Evolutionary conservation across 2,888 invertebrate genomes (phyloP).

Genomic region (Metellina segmentata): DNA sequence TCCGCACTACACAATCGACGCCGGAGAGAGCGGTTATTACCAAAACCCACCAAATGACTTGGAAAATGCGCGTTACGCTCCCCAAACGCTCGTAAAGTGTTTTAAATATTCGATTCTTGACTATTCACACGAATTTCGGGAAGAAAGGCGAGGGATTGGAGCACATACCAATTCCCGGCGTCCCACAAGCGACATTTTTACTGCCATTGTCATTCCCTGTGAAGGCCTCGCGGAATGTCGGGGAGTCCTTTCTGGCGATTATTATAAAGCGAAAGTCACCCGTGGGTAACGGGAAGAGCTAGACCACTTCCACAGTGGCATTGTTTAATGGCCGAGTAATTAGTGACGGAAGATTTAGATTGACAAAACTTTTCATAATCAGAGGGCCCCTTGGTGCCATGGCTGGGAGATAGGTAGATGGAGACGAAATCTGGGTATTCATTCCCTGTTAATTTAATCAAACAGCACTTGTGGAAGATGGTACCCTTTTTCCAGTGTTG

Average conservation of each 20-base stretch:
- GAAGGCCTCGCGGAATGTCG: background rate
- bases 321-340: constrained; percentile 54
- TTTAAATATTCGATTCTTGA: constrained; percentile 52
- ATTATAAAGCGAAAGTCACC: constrained; percentile 54
- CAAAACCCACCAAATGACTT: constrained; percentile 45
- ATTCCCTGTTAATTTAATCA: constrained; percentile 54
- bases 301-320: background rate
- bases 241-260: background rate
- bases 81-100: constrained; percentile 56
- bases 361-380: constrained; percentile 69
- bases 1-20: constrained; percentile 16
- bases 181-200: constrained; percentile 32
- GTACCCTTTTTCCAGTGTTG: background rate
- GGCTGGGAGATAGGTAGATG: constrained; percentile 17
- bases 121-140: constrained; percentile 26
- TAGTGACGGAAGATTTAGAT: constrained; percentile 66
- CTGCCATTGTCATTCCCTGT: constrained; percentile 20
- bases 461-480: constrained; percentile 33
- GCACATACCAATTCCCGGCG: constrained; percentile 1
- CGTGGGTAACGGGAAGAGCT: constrained; percentile 34
- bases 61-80: constrained; percentile 34
- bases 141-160: background rate
- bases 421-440: constrained; percentile 30
- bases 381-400: constrained; percentile 15
- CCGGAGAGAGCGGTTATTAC: constrained; percentile 43